These are phyloP conservation scores for Papilio elwesi DNA, from an alignment of 2,888 invertebrate species.

Conservation along the genomic window DNA sequence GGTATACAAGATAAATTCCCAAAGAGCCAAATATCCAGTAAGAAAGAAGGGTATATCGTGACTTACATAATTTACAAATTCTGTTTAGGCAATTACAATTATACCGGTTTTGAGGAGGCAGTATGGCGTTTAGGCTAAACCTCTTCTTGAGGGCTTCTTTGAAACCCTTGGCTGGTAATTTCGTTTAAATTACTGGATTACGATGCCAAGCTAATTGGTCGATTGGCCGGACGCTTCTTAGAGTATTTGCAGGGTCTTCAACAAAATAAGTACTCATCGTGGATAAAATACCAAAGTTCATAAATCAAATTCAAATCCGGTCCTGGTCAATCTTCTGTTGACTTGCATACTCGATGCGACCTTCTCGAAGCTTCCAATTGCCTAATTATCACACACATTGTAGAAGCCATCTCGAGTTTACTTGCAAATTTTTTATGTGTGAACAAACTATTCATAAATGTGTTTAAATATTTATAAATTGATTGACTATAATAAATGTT, in stretches of 20 bases:
- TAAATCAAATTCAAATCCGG: neutral
- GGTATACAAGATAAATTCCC: neutral
- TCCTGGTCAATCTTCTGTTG: slow-evolving; percentile 17
- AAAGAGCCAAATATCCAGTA: neutral
- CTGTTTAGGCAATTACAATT: too few species aligned
- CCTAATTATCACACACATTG: slow-evolving; percentile 38
- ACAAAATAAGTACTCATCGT: neutral
- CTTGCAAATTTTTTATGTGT: slow-evolving; percentile 32
- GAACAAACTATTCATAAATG: slow-evolving; percentile 8
- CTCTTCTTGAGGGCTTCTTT: too few species aligned
- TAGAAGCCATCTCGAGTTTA: slow-evolving; percentile 28
- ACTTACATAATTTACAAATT: too few species aligned
- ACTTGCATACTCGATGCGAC: slow-evolving; percentile 11
- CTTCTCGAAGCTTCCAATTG: slow-evolving; percentile 37
- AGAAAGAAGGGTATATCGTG: too few species aligned
- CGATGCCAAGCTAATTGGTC: too few species aligned
- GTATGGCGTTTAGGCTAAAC: too few species aligned
- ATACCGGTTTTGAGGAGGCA: too few species aligned
- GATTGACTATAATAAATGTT: too few species aligned
- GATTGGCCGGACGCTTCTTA: too few species aligned
- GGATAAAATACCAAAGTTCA: neutral
- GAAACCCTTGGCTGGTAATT: too few species aligned
- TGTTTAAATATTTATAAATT: slow-evolving; percentile 19
- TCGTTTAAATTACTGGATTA: too few species aligned
- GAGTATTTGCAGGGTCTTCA: too few species aligned